Base-by-base conservation (phyloP, 2,797 vertebrate genomes). In the Sebastes diploproa region DNA sequence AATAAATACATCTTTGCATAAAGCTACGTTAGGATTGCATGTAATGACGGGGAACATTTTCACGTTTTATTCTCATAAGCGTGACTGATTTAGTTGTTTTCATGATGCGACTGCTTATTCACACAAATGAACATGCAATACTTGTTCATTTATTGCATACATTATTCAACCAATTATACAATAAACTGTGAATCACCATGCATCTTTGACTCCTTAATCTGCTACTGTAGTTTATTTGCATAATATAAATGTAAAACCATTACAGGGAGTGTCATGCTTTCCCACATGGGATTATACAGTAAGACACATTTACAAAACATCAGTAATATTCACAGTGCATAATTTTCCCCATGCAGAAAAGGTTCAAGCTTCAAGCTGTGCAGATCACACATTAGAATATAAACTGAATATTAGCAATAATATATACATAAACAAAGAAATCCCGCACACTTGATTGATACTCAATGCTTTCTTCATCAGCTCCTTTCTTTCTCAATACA, bases 101-200 rank as follows among this genome's bases (percentile, higher is more conserved):
- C 54, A 58, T 73, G n/a, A 50, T 7, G 56, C 6, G 14, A 20
- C 55, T 71, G 63, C 63, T 82, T 68, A 46, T 79, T 82, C 22
- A 22, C 73, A 58, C 18, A 72, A 81, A 79, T 89, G 63, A 88
- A 81, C 69, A 72, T 58, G 75, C 54, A 81, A 50, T 69, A 58
- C 67, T 52, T 72, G 70, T 75, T 90, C 50, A 79, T 77, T 87
- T 78, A 85, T 74, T 83, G 22, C 79, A 77, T 60, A 64, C 32
- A 84, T 84, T 78, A 84, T 72, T 85, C 76, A 83, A 76, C 54
- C 68, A 80, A 84, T 89, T 84, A 86, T 74, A 82, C 32, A 88
- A 86, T 75, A 81, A 83, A 69, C 72, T 78, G 70, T 77, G 75
- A 89, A 79, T 66, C 55, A 66, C 66, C 29, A 59, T 78, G 61